phyloP scores from a whole-genome alignment of 2,888 invertebrate species.

The Eupithecia dodoneata region DNA sequence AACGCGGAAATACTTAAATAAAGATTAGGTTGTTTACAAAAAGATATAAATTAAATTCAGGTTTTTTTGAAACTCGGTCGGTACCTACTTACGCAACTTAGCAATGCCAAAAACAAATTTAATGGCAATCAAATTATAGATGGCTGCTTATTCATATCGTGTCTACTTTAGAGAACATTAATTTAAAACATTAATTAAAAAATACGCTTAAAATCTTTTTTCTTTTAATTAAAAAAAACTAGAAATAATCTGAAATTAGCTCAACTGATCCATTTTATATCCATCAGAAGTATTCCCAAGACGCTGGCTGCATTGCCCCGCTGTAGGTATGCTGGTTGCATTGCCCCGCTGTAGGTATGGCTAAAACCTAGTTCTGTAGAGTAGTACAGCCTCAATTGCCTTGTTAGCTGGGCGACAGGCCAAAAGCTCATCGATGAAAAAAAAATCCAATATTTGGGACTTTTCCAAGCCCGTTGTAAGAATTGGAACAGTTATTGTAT shows the following conservation, averaged over 20 bases:
- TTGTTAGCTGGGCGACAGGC: not conserved
- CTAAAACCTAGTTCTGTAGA: not conserved
- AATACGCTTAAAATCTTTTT: too few relatives aligned
- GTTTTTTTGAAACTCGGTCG: not conserved
- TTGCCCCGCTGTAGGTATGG: not conserved
- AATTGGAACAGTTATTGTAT: not conserved
- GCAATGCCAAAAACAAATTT: not conserved
- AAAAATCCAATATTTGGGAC: not conserved
- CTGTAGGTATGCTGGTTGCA: not conserved
- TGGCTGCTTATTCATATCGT: not conserved
- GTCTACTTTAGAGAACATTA: not conserved
- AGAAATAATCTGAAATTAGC: too few relatives aligned
- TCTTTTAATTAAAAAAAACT: too few relatives aligned
- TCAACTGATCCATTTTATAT: too few relatives aligned
- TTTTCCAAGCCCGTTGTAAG: not conserved
- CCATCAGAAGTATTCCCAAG: not conserved
- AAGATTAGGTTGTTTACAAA: not conserved
- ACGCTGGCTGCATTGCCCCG: not conserved
- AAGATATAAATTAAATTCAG: not conserved
- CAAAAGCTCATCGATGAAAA: not conserved
- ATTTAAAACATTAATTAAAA: not conserved
- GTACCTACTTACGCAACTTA: not conserved
- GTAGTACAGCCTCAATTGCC: not conserved
- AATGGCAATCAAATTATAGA: not conserved
- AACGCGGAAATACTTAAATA: conserved; percentile 30